Percentiles rank a stretch among this genome's conserved stretches.
Conservation (phyloP, 2,888 invertebrate species). For the Rhagonycha lutea region DNA sequence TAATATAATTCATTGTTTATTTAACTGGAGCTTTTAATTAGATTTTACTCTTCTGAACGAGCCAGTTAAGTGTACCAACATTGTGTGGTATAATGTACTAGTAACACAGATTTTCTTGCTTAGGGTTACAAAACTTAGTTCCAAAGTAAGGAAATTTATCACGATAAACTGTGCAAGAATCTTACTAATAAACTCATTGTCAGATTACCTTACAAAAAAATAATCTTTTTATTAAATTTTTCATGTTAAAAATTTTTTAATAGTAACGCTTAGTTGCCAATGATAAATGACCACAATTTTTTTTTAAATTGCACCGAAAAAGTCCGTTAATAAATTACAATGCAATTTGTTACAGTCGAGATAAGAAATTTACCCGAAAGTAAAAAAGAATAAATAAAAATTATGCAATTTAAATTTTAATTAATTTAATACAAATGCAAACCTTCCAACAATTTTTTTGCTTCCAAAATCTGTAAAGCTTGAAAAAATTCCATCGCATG, state of each 20-base stretch:
- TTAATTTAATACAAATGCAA: not conserved
- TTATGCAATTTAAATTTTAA: not conserved
- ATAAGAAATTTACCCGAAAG: not conserved
- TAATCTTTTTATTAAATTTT: not conserved
- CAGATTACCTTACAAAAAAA: not conserved
- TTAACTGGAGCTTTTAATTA: conserved; percentile 1
- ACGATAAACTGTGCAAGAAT: not conserved
- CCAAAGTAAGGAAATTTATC: not conserved
- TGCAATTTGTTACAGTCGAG: not conserved
- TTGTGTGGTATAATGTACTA: not conserved
- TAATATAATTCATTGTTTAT: not conserved
- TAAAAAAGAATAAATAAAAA: not conserved
- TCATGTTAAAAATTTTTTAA: not conserved
- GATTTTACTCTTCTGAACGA: not conserved
- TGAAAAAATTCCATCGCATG: not conserved
- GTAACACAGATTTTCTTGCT: not conserved
- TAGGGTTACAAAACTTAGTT: not conserved
- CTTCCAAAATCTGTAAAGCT: not conserved
- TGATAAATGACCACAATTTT: not conserved
- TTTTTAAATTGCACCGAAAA: not conserved
- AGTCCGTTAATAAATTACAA: not conserved
- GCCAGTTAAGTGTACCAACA: not conserved
- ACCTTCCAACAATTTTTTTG: not conserved
- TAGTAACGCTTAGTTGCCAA: not conserved
- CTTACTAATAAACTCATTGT: not conserved